phyloP scores from a whole-genome alignment of 1,140 invertebrate genomes.

The Drosophila suzukii region DNA sequence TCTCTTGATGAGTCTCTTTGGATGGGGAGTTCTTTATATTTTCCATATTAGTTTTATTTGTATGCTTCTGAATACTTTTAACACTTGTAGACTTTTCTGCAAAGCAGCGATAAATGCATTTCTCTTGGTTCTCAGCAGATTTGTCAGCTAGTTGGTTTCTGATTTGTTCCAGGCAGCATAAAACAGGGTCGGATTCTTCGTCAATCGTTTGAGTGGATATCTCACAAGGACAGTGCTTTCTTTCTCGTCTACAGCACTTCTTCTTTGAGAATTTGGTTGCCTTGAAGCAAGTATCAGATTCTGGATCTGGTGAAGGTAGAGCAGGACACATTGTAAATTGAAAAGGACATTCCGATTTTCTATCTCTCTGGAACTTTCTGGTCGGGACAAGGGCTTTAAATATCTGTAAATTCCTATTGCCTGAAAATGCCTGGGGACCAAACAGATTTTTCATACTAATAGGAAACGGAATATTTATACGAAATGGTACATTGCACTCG shows the following conservation, averaged over 20 bases:
- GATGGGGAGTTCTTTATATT: not conserved
- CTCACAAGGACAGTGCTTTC: slow-evolving; percentile 2
- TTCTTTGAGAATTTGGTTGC: not conserved
- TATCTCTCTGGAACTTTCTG: not conserved
- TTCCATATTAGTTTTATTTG: not conserved
- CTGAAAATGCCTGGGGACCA: not conserved
- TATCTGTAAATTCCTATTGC: not conserved
- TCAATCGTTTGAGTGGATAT: slow-evolving; percentile 29
- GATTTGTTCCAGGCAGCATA: slow-evolving; percentile 23
- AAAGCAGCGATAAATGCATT: not conserved
- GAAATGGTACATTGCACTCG: slow-evolving; percentile 60
- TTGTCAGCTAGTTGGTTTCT: slow-evolving; percentile 7
- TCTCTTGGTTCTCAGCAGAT: not conserved
- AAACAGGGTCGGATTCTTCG: slow-evolving; percentile 3
- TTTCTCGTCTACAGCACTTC: slow-evolving; percentile 1
- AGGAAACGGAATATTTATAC: slow-evolving; percentile 46
- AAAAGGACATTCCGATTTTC: not conserved
- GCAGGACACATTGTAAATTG: slow-evolving; percentile 5
- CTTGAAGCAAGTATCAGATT: not conserved
- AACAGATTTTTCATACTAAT: slow-evolving; percentile 19
- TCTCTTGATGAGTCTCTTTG: not conserved
- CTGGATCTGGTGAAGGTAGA: not conserved
- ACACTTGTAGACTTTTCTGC: slow-evolving; percentile 32
- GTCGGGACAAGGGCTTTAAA: not conserved
- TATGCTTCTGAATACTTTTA: not conserved